Evolutionary conservation across 2,113 vertebrate species (phyloP), one percentile per base, ranked within the genome.

Genomic region (Sebastes schlegelii): DNA sequence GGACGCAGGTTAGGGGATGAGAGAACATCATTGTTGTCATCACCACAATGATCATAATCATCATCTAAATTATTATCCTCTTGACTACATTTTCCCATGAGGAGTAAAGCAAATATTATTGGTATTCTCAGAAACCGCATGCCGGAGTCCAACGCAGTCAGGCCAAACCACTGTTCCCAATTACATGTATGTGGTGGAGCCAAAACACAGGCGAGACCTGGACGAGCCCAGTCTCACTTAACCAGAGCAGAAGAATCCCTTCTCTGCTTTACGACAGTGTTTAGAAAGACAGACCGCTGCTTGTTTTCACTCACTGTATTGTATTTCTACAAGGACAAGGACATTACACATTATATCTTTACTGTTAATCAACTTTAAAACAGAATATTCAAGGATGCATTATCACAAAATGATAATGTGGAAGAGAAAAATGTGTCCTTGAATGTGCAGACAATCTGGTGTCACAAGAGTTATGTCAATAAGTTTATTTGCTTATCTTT

Each of bases 131-230:
- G 61, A 79, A 45, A 48, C 16, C 66, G 54, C 52, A 70, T 4
- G 2, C 48, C 8, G 4, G 16, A 14, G 45, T 86, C 45, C 72
- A 70, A 51, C 40, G 14, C 26, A 21, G 1, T 80, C 57, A 48
- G 60, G 17, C 57, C 62, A 90, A 85, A 71, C n/a, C 58, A 73
- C 82, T 86, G 86, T 63, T 85, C 90, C 66, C 67, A 84, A 76
- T 92, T 84, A 86, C 51, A 88, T 62, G 19, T 12, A 2, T 68
- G 23, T 61, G 43, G 42, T 55, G 62, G 69, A 84, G 85, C 88
- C 85, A 91, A 88, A 68, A 64, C 54, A 60, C 40, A 67, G 54
- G 4, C 21, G 1, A 60, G 51, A 58, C 26, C 34, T 74, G 48
- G 65, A 77, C 40, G 42, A 70, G 34, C 61, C n/a, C 48, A 70